phyloP scores from a whole-genome alignment of 2,888 invertebrate genomes.

The Byasa hedistus region DNA sequence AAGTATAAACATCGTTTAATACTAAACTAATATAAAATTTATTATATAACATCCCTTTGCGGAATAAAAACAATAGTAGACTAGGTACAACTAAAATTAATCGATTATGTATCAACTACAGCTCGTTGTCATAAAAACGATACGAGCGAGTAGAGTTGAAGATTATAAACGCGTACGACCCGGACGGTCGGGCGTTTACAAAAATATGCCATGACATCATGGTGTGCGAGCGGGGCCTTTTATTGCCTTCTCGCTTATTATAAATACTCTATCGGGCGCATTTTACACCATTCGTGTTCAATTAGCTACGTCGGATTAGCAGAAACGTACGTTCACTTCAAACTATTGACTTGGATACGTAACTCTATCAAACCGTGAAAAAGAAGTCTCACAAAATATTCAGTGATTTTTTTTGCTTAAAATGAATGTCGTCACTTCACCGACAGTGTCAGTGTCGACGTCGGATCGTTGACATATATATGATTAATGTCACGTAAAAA shows the following conservation, averaged over 20 bases:
- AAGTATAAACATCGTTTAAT: too few species aligned
- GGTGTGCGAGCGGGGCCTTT: conserved; percentile 63
- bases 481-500: conserved; percentile 24
- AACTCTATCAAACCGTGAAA: neutral
- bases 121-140: conserved; percentile 40
- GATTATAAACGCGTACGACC: conserved; percentile 63
- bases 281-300: conserved; percentile 64
- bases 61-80: too few species aligned
- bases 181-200: conserved; percentile 62
- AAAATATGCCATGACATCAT: conserved; percentile 79
- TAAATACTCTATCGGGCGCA: conserved; percentile 62
- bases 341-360: neutral
- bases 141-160: conserved; percentile 52
- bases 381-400: neutral
- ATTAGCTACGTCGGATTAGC: conserved; percentile 48
- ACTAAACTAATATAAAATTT: too few species aligned
- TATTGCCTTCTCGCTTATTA: conserved; percentile 52
- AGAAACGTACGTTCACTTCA: conserved; percentile 34
- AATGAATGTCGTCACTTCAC: neutral
- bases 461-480: conserved; percentile 10
- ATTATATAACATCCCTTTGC: too few species aligned
- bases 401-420: neutral
- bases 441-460: neutral
- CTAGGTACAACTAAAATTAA: conserved; percentile 27
- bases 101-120: conserved; percentile 17